Percentiles rank a stretch among this genome's conserved stretches.
These are phyloP conservation scores for Montipora capricornis DNA, from an alignment of 64 coral and sea anemone species.

Conservation along the genomic window DNA sequence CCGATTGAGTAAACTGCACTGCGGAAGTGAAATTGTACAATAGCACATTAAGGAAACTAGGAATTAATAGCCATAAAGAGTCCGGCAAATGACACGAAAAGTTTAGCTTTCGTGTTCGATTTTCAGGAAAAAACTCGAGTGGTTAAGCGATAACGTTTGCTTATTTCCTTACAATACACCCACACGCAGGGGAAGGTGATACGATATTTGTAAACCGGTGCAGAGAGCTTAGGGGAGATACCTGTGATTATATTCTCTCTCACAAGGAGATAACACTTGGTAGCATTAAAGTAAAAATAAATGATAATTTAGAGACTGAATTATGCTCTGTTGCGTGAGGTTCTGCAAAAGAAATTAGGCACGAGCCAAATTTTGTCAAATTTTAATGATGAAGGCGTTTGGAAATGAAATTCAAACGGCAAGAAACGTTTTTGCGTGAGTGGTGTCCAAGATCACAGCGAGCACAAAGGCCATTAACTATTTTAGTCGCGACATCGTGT, in stretches of 20 bases:
- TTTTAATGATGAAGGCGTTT: not conserved
- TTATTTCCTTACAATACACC: slow-evolving; percentile 53
- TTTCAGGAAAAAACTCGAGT: slow-evolving; percentile 43
- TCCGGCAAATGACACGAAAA: slow-evolving; percentile 12
- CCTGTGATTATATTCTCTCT: slow-evolving; percentile 14
- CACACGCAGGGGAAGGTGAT: slow-evolving; percentile 1
- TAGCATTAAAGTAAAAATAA: not conserved
- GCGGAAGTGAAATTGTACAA: not conserved
- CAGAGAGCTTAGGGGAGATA: slow-evolving; percentile 16
- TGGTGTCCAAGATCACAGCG: not conserved
- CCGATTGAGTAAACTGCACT: not conserved
- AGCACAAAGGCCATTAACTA: not conserved
- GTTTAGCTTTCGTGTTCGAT: not conserved
- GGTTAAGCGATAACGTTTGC: slow-evolving; percentile 40
- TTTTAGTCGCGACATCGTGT: not conserved
- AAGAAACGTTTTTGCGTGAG: not conserved
- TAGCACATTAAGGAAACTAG: slow-evolving; percentile 25
- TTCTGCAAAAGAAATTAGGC: not conserved
- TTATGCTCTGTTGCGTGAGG: not conserved
- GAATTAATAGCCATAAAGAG: slow-evolving; percentile 23
- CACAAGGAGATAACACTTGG: not conserved
- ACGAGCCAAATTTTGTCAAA: not conserved
- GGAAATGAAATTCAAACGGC: not conserved
- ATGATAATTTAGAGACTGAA: not conserved
- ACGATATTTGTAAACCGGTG: slow-evolving; percentile 23